Evolutionary conservation across 2,113 vertebrate species (phyloP).

Genomic region (Athene noctua): DNA sequence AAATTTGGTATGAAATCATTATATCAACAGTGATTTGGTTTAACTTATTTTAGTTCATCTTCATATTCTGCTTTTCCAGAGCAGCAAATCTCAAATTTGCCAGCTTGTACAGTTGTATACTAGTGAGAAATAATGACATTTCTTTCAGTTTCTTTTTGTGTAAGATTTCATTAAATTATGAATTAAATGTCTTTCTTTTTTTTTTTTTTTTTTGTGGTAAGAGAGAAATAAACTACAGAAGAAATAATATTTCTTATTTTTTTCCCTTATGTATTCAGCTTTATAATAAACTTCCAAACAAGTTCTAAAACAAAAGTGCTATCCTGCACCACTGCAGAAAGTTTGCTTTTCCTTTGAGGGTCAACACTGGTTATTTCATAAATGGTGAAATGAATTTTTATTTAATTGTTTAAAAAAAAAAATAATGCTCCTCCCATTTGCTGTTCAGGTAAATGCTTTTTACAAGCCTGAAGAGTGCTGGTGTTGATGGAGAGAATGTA

Average conservation of each 20-base stretch:
- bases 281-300: not conserved
- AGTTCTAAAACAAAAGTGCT: not conserved
- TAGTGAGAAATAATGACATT: not conserved
- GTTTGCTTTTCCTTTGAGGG: not conserved
- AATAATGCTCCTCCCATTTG: not conserved
- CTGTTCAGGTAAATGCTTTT: not conserved
- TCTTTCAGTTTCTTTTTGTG: not conserved
- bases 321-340: not conserved
- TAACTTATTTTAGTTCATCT: not conserved
- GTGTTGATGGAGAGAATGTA: not conserved
- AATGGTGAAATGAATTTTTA: not conserved
- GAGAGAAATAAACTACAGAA: not conserved
- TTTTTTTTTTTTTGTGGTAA: not conserved
- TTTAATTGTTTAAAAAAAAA: not conserved
- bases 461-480: not conserved
- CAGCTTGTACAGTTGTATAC: not conserved
- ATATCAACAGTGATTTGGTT: not conserved
- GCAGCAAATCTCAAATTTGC: not conserved
- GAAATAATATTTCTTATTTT: not conserved
- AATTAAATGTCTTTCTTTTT: not conserved
- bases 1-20: constrained; percentile 10
- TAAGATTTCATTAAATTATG: not conserved
- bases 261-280: not conserved
- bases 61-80: not conserved
- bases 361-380: not conserved